Conservation (phyloP, 2,797 vertebrate species). For the Odontamblyopus lacepedii region DNA sequence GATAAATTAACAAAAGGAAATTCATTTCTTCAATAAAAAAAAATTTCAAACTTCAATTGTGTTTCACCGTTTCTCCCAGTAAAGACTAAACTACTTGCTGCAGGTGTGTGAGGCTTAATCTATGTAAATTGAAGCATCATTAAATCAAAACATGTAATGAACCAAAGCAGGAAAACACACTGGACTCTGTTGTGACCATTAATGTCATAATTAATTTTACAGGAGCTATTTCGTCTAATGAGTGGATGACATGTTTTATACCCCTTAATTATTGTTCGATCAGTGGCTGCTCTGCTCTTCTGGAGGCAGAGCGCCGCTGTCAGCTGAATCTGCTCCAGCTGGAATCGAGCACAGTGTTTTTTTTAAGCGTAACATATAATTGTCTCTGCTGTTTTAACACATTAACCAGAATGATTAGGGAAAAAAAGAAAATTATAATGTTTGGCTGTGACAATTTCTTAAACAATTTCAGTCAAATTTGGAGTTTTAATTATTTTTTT, state of each 20-base stretch:
- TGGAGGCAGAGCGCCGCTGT: constrained; percentile 69
- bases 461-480: background rate
- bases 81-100: background rate
- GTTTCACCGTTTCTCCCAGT: no score
- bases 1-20: no score
- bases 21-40: no score
- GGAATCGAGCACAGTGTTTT: constrained; percentile 69
- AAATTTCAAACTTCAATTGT: no score
- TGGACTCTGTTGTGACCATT: constrained; percentile 67
- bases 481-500: background rate
- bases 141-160: constrained; percentile 12
- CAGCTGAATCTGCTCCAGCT: constrained; percentile 75
- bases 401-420: background rate
- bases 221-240: constrained; percentile 76
- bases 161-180: constrained; percentile 42
- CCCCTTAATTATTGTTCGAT: constrained; percentile 83
- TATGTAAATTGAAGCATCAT: constrained; percentile 10
- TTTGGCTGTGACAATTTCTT: constrained; percentile 8
- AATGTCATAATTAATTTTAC: constrained; percentile 81
- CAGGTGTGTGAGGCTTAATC: background rate
- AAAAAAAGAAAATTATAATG: constrained; percentile 16
- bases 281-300: constrained; percentile 79
- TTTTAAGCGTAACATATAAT: constrained; percentile 58
- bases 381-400: background rate
- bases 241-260: constrained; percentile 81